Conservation (phyloP, 2,113 vertebrate genomes). For the Heloderma charlesbogerti region DNA sequence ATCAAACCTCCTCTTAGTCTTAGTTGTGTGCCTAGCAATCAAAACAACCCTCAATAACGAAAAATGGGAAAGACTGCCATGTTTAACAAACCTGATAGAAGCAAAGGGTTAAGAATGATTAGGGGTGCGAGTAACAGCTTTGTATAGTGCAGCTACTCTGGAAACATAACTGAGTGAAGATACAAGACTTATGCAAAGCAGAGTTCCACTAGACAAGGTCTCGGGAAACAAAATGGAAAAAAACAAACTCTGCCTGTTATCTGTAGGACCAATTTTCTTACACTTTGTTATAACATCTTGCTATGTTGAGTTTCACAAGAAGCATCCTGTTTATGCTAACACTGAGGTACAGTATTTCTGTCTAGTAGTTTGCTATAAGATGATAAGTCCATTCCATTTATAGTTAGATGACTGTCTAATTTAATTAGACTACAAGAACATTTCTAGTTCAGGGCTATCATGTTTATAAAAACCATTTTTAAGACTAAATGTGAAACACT, state of each 20-base stretch:
- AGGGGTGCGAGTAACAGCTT: background rate
- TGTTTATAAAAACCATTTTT: conserved; percentile 35
- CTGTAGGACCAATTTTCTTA: background rate
- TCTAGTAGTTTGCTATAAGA: conserved; percentile 33
- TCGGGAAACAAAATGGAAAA: background rate
- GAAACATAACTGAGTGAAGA: background rate
- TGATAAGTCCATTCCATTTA: conserved; percentile 34
- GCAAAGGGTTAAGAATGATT: background rate
- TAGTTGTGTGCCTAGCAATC: background rate
- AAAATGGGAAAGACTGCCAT: background rate
- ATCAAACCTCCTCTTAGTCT: background rate
- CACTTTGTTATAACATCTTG: background rate
- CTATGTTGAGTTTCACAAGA: background rate
- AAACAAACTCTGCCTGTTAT: background rate
- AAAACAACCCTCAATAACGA: background rate
- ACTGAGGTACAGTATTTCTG: conserved; percentile 26
- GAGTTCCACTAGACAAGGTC: background rate
- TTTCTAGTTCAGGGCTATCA: background rate
- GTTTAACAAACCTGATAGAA: background rate
- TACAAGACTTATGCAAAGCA: background rate
- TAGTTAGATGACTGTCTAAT: conserved; percentile 11
- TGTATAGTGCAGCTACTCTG: background rate
- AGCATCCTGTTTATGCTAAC: background rate
- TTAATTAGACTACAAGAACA: conserved; percentile 40
- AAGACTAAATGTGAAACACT: conserved; percentile 15